Conservation (phyloP, 2,888 invertebrate genomes). For the Sericinus montela region DNA sequence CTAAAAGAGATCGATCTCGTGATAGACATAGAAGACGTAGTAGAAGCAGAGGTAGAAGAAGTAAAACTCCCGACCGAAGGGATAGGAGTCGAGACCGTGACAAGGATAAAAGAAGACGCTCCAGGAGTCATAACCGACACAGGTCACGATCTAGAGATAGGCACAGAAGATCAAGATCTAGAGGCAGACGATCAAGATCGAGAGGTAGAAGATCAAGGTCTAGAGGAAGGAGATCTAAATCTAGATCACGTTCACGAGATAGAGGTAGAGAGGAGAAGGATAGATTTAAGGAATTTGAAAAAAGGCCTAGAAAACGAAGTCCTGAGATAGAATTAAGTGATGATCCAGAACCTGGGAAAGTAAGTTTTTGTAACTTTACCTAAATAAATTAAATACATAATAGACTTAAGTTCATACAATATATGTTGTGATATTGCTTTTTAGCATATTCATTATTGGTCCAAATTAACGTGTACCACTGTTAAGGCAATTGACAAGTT, state of each 20-base stretch:
- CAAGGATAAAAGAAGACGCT: slow-evolving; percentile 37
- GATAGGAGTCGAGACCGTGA: slow-evolving; percentile 32
- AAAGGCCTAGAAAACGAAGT: slow-evolving; percentile 54
- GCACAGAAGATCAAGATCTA: slow-evolving; percentile 33
- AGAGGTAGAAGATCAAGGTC: slow-evolving; percentile 39
- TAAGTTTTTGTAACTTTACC: slow-evolving; percentile 28
- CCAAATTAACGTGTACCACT: too few relatives aligned
- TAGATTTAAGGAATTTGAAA: slow-evolving; percentile 49
- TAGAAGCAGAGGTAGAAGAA: slow-evolving; percentile 34
- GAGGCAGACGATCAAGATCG: slow-evolving; percentile 32
- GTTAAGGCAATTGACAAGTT: too few relatives aligned
- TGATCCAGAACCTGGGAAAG: slow-evolving; percentile 88
- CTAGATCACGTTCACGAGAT: slow-evolving; percentile 40
- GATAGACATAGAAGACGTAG: slow-evolving; percentile 31
- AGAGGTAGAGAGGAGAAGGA: slow-evolving; percentile 40
- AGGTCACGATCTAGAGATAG: slow-evolving; percentile 42
- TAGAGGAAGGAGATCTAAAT: slow-evolving; percentile 44
- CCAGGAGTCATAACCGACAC: slow-evolving; percentile 42
- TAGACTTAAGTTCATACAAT: too few relatives aligned
- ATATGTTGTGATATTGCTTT: too few relatives aligned
- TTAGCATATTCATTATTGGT: too few relatives aligned
- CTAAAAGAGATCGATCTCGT: slow-evolving; percentile 43
- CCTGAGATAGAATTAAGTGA: slow-evolving; percentile 81
- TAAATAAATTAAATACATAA: too few relatives aligned
- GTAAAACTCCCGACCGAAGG: slow-evolving; percentile 39